Evolutionary conservation across 2,113 vertebrate species (phyloP), one percentile per base, ranked within the genome.

Genomic region (Oreamnos americanus): DNA sequence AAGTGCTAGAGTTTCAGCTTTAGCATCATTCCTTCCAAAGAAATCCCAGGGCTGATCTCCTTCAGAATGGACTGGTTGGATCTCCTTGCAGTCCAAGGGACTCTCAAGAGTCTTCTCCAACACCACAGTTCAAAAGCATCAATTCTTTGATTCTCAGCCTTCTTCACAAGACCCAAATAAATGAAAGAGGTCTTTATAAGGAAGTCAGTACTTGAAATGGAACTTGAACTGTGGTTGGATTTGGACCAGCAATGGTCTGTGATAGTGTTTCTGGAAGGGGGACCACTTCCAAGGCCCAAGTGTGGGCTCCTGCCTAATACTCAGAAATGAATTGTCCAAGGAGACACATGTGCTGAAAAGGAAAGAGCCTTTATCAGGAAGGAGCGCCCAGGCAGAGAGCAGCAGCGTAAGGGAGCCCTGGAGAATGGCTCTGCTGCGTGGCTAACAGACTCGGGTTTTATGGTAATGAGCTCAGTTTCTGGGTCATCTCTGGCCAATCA

Each of bases 171-270:
- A 82, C 25, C 49, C 30, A 47, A 85, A 58, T 45, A 62, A 91
- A 96, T 62, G 74, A 43, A 11, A 87, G 39, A 85, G 88, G 17
- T 45, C 43, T 90, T 96, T 60, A 78, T 76, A 64, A 82, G 53
- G 62, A 97, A 92, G 51, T 79, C 33, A 93, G 43, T 47, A 60
- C 81, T 84, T 94, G 74, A 71, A 91, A 91, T 89, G 43, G n/a
- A 3, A 53, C 39, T 91, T 84, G 47, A 91, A 45, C 39, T 15
- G 15, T 79, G 19, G 11, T 58, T 91, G 36, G 33, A 84, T 93
- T 76, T 95, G 58, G 60, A 51, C 47, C 15, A 76, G 71, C 16
- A 30, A 55, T 79, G 17, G 45, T 90, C 17, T 0, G 11, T 47
- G 74, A 8, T 78, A 33, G 9, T 81, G 78, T 81, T 49, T 17